Evolutionary conservation across 2,797 vertebrate species (phyloP).

Genomic region (Neopelma chrysocephalum): DNA sequence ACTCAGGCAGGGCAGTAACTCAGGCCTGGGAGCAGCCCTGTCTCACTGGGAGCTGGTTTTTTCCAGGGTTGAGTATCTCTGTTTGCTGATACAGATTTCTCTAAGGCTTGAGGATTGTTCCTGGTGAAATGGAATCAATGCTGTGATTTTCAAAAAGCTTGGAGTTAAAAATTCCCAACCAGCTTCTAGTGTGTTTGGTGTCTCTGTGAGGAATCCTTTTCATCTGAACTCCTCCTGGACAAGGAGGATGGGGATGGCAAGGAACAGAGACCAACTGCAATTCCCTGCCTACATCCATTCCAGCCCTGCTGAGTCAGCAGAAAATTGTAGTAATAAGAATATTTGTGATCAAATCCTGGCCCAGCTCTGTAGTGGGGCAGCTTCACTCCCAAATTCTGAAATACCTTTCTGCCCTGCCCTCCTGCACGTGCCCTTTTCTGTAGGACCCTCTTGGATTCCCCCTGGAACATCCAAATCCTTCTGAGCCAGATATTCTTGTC

Average conservation of each 20-base stretch:
- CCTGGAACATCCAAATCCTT: not conserved
- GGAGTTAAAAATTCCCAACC: not conserved
- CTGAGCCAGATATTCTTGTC: fast-evolving
- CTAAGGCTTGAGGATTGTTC: not conserved
- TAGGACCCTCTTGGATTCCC: not conserved
- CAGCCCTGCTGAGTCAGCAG: not conserved
- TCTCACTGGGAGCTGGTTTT: not conserved
- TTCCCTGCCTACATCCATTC: not conserved
- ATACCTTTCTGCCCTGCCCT: not conserved
- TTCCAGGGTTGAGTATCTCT: not conserved
- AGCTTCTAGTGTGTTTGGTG: not conserved
- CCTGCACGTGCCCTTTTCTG: not conserved
- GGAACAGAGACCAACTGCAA: not conserved
- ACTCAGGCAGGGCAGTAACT: not conserved
- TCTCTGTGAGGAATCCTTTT: not conserved
- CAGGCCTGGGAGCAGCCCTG: not conserved
- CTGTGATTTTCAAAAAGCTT: not conserved
- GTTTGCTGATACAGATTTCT: not conserved
- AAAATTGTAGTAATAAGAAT: fast-evolving
- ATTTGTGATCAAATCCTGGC: not conserved
- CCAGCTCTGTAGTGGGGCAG: not conserved
- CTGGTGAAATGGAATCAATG: not conserved
- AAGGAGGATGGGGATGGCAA: not conserved
- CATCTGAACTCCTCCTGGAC: not conserved
- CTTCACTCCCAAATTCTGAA: not conserved